Conservation (phyloP, 2,113 vertebrate genomes). For the Taxidea taxus region DNA sequence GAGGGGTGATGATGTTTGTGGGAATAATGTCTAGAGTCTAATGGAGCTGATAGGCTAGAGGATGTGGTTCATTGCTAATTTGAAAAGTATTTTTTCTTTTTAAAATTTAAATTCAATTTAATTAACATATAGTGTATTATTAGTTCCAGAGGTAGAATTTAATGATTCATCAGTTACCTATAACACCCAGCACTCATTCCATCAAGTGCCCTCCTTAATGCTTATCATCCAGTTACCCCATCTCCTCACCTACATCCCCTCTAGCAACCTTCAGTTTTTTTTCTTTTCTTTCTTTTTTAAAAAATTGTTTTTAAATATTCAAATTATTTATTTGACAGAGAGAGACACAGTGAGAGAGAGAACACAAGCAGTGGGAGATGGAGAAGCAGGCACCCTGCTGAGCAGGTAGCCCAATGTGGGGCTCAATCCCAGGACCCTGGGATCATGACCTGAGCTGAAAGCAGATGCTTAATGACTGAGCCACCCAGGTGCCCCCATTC, state of each 20-base stretch:
- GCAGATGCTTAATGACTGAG: too few species aligned
- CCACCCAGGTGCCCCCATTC: not conserved
- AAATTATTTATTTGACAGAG: too few species aligned
- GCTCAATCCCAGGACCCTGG: too few species aligned
- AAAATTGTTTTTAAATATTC: too few species aligned
- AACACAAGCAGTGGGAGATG: too few species aligned
- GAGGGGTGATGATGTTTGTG: not conserved
- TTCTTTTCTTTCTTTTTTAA: not conserved
- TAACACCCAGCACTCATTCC: not conserved
- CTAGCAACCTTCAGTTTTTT: not conserved
- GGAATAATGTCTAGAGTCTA: not conserved
- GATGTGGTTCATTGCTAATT: not conserved
- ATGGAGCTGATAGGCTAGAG: not conserved
- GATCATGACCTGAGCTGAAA: too few species aligned
- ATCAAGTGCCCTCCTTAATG: not conserved
- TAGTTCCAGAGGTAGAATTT: not conserved
- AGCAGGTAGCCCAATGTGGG: too few species aligned
- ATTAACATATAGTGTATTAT: not conserved
- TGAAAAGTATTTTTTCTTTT: not conserved
- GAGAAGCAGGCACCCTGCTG: too few species aligned
- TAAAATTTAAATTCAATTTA: not conserved
- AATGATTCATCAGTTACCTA: not conserved
- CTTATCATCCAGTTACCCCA: not conserved
- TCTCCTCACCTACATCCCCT: not conserved
- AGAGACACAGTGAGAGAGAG: too few species aligned